Evolutionary conservation across 1,140 invertebrate genomes (phyloP).

Genomic region (Grapholita molesta): DNA sequence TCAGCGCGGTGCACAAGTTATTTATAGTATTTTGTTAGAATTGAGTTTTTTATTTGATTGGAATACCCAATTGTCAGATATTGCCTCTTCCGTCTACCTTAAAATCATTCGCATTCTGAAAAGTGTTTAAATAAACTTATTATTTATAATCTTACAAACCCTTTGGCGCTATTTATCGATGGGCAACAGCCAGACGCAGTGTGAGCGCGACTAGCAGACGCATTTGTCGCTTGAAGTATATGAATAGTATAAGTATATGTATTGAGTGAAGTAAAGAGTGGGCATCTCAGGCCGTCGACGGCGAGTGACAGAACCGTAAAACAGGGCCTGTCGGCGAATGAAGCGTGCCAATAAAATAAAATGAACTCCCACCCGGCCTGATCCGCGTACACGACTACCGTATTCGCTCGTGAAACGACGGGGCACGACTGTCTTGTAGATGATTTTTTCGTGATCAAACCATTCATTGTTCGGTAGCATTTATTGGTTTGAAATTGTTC

Average conservation of each 20-base stretch:
- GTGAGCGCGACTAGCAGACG: not conserved
- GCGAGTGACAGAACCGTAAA: constrained; percentile 15
- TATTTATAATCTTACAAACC: too few species aligned
- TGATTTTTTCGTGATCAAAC: constrained; percentile 74
- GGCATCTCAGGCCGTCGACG: constrained; percentile 1
- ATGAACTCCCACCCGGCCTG: constrained; percentile 24
- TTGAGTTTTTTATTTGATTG: too few species aligned
- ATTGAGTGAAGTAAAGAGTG: constrained; percentile 4
- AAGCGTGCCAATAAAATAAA: constrained; percentile 19
- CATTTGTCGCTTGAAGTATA: not conserved
- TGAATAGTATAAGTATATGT: too few species aligned
- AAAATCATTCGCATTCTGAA: too few species aligned
- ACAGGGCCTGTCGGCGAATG: constrained; percentile 1
- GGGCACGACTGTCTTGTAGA: constrained; percentile 69
- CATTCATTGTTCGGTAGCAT: constrained; percentile 73
- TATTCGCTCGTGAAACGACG: constrained; percentile 52
- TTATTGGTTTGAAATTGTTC: constrained; percentile 68
- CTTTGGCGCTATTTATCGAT: too few species aligned
- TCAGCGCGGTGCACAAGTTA: too few species aligned
- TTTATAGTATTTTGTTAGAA: too few species aligned
- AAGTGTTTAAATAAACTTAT: too few species aligned
- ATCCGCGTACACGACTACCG: constrained; percentile 60
- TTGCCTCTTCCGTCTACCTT: too few species aligned
- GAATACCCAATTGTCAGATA: too few species aligned
- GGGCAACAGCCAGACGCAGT: not conserved